A percentile compares a stretch with the other conserved stretches of the same genome.
Evolutionary conservation across 2,113 vertebrate genomes (phyloP).

Genomic region (Nothocercus julius): DNA sequence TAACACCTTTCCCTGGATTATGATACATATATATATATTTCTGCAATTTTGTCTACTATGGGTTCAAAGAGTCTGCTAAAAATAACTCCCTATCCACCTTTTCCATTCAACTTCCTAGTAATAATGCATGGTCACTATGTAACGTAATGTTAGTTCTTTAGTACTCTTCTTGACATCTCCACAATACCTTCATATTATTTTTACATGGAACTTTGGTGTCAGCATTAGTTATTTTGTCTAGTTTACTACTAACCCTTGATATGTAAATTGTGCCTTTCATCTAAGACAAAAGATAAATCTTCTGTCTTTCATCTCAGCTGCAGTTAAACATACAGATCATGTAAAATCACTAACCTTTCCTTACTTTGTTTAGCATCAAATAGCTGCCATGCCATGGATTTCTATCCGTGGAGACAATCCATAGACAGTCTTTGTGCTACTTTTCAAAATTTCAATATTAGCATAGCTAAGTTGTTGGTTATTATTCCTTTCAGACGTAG

Average conservation of each 20-base stretch:
- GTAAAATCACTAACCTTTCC: neutral
- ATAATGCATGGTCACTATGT: neutral
- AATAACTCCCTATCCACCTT: neutral
- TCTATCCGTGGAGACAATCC: neutral
- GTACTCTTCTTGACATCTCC: neutral
- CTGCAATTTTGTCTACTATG: neutral
- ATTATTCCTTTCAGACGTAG: conserved; percentile 17
- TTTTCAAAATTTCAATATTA: conserved; percentile 32
- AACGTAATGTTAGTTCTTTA: neutral
- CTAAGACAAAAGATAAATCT: neutral
- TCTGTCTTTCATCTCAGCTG: neutral
- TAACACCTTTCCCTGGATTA: neutral
- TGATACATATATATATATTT: neutral
- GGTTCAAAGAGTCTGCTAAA: neutral
- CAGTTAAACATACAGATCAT: neutral
- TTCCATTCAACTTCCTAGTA: neutral
- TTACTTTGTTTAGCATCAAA: neutral
- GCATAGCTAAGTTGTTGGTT: conserved; percentile 5
- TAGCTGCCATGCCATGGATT: neutral
- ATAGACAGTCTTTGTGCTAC: neutral
- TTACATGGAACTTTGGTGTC: neutral
- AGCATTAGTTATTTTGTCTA: neutral
- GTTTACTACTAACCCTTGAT: neutral
- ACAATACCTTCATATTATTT: neutral
- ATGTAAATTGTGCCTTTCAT: neutral